Evolutionary conservation across 2,797 vertebrate genomes (phyloP).

Genomic region (Phoeniculus purpureus): DNA sequence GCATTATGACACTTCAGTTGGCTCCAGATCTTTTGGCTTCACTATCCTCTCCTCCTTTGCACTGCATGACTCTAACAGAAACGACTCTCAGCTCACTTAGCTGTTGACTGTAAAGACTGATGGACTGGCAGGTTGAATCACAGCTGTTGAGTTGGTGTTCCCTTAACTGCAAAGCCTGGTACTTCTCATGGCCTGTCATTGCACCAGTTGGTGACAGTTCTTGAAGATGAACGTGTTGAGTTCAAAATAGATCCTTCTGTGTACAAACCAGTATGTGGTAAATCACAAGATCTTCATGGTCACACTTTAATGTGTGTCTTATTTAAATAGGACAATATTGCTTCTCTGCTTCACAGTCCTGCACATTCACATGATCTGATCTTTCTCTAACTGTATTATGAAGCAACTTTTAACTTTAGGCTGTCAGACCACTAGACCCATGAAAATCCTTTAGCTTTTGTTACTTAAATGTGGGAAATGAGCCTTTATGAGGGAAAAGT

Average conservation of each 20-base stretch:
- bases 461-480: not conserved
- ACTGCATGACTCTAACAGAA: not conserved
- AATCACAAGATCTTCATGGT: slow-evolving; percentile 56
- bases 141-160: slow-evolving; percentile 66
- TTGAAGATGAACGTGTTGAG: not conserved
- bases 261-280: not conserved
- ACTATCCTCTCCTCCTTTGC: not conserved
- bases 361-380: not conserved
- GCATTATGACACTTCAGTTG: not conserved
- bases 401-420: not conserved
- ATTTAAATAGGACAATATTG: slow-evolving; percentile 10
- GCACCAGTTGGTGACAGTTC: slow-evolving; percentile 33
- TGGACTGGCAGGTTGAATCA: slow-evolving; percentile 34
- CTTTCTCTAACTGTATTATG: not conserved
- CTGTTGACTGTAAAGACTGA: not conserved
- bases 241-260: slow-evolving; percentile 58
- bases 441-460: not conserved
- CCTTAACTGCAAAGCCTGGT: slow-evolving; percentile 37
- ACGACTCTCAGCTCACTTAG: not conserved
- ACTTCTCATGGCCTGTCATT: slow-evolving; percentile 52
- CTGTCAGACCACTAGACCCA: not conserved
- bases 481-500: not conserved
- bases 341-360: not conserved
- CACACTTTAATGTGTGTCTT: slow-evolving; percentile 18
- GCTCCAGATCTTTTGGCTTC: not conserved